Evolutionary conservation across 92 coral and sea anemone species (phyloP).

Genomic region (Porites evermanni): DNA sequence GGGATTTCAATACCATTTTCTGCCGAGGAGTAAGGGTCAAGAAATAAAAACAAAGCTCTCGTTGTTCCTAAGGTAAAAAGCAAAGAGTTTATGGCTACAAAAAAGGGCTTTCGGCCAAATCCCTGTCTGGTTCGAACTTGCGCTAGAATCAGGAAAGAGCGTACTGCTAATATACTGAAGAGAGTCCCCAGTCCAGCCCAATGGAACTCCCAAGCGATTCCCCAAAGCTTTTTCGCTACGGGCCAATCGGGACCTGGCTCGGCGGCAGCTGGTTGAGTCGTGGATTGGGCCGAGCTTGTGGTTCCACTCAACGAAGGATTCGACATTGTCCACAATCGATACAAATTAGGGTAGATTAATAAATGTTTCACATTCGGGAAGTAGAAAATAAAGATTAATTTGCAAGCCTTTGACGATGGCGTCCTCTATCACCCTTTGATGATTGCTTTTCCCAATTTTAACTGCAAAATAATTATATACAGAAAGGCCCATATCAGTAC

Average conservation of each 20-base stretch:
- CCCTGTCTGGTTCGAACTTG: constrained; percentile 27
- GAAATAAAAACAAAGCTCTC: constrained; percentile 67
- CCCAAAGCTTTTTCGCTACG: constrained; percentile 78
- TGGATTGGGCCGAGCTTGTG: background rate
- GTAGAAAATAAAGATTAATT: too few relatives aligned
- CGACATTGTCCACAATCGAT: background rate
- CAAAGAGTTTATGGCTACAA: constrained; percentile 60
- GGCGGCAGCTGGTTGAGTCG: constrained; percentile 25
- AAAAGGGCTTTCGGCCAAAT: constrained; percentile 55
- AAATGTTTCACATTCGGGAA: background rate
- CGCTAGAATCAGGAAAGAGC: constrained; percentile 60
- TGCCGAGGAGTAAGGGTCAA: constrained; percentile 74
- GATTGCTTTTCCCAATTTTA: too few relatives aligned
- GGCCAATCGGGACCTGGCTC: constrained; percentile 94
- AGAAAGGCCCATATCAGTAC: too few relatives aligned
- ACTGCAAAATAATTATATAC: too few relatives aligned
- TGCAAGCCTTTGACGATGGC: too few relatives aligned
- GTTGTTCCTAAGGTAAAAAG: constrained; percentile 64
- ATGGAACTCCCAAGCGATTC: constrained; percentile 84
- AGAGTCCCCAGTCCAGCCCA: constrained; percentile 80
- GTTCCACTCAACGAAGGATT: background rate
- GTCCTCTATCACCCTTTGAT: too few relatives aligned
- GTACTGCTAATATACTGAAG: constrained; percentile 67
- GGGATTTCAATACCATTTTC: constrained; percentile 60
- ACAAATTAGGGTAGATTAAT: too few relatives aligned